Evolutionary conservation across 2,797 vertebrate genomes (phyloP).

Genomic region (Calcarius lapponicus): DNA sequence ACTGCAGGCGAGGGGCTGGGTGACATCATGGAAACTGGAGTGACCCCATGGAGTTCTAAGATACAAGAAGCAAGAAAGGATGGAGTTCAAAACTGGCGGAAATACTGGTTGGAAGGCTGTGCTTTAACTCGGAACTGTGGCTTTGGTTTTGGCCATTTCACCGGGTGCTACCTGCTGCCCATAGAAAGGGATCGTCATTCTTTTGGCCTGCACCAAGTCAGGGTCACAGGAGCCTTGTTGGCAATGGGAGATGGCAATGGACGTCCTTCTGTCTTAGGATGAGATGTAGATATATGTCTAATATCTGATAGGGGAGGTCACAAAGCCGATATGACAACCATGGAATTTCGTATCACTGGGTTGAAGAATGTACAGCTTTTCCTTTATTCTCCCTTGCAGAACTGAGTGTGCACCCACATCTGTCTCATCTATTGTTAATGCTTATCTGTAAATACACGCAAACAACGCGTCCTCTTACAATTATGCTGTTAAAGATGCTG

Average conservation of each 20-base stretch:
- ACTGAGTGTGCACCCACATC: background rate
- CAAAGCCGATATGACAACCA: background rate
- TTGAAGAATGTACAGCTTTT: background rate
- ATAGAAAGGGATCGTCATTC: background rate
- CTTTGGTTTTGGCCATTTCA: background rate
- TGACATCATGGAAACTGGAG: background rate
- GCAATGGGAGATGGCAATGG: background rate
- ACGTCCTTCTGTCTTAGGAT: background rate
- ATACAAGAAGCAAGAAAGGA: background rate
- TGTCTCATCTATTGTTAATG: background rate
- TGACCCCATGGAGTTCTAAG: background rate
- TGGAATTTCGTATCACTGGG: background rate
- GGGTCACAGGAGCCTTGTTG: background rate
- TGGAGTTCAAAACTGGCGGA: background rate
- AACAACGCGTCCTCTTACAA: background rate
- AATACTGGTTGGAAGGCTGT: background rate
- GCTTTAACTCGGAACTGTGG: background rate
- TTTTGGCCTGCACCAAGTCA: background rate
- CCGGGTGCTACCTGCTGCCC: background rate
- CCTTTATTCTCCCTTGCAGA: background rate
- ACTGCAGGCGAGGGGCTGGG: background rate
- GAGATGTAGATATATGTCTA: background rate
- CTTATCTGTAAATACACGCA: background rate
- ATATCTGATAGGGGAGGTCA: background rate
- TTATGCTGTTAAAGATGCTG: background rate